Percentiles rank a stretch among this genome's conserved stretches.
Evolutionary conservation across 2,888 invertebrate genomes (phyloP).

Genomic region (Xestia c-nigrum): DNA sequence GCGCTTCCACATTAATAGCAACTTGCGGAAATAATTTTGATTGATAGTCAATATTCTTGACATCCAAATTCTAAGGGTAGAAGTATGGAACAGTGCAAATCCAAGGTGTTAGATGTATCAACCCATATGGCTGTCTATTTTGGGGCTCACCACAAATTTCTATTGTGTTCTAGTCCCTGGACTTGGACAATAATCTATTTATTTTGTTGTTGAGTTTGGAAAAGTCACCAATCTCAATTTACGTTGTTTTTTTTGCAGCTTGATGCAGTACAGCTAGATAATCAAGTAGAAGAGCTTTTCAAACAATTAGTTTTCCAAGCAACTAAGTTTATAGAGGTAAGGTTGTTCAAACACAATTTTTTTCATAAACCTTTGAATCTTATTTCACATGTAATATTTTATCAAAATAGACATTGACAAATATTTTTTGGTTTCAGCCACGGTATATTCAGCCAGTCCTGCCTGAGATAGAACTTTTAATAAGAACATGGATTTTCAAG

Average conservation of each 20-base stretch:
- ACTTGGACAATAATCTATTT: not conserved
- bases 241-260: constrained; percentile 83
- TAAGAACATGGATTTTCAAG: constrained; percentile 93
- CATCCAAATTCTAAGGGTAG: not conserved
- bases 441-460: constrained; percentile 91
- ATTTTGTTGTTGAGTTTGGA: not conserved
- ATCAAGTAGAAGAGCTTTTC: constrained; percentile 94
- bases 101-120: not conserved
- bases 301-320: constrained; percentile 92
- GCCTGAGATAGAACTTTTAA: constrained; percentile 93
- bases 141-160: not conserved
- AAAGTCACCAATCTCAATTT: not conserved
- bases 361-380: not conserved
- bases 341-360: constrained; percentile 27
- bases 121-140: not conserved
- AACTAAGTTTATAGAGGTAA: constrained; percentile 92
- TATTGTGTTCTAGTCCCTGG: no score
- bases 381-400: not conserved
- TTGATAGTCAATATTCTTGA: not conserved
- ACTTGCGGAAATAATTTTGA: not conserved
- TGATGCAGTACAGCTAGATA: constrained; percentile 95
- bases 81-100: not conserved
- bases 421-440: constrained; percentile 86
- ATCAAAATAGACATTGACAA: not conserved
- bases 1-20: not conserved